A percentile compares a stretch with the other conserved stretches of the same genome.
Conservation (phyloP, 1,140 invertebrate species). For the Papilio helenus region DNA sequence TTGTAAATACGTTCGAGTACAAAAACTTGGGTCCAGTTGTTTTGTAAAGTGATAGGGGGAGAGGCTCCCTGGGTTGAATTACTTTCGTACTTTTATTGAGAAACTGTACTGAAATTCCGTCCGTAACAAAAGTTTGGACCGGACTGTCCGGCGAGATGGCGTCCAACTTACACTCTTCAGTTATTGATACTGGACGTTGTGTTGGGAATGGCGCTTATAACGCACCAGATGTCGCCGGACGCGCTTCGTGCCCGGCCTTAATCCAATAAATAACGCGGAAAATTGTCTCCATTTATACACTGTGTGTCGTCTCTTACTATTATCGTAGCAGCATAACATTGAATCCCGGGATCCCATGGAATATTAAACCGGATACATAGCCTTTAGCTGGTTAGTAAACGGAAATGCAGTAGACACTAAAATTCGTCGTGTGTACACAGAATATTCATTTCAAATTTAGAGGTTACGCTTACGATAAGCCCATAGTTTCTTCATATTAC, state of each 20-base stretch:
- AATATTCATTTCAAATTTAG: too few relatives aligned
- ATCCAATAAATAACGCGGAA: slow-evolving; percentile 67
- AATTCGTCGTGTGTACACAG: not conserved
- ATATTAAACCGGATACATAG: slow-evolving; percentile 20
- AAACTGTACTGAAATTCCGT: slow-evolving; percentile 59
- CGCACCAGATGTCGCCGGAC: slow-evolving; percentile 63
- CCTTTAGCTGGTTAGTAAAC: not conserved
- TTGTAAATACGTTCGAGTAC: slow-evolving; percentile 60
- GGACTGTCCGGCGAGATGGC: slow-evolving; percentile 61
- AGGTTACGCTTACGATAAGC: too few relatives aligned
- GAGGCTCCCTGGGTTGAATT: slow-evolving; percentile 70
- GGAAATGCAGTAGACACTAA: not conserved
- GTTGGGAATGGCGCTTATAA: slow-evolving; percentile 55
- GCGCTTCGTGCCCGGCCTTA: slow-evolving; percentile 57
- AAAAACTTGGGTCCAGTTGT: slow-evolving; percentile 57
- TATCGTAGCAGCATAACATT: slow-evolving; percentile 40
- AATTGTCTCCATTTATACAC: slow-evolving; percentile 62
- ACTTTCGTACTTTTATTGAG: slow-evolving; percentile 77
- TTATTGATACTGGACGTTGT: slow-evolving; percentile 67
- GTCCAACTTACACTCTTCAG: slow-evolving; percentile 63
- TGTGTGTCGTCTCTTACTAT: slow-evolving; percentile 34
- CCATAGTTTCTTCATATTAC: not conserved
- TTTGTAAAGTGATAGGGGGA: slow-evolving; percentile 67
- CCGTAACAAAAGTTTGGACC: slow-evolving; percentile 68
- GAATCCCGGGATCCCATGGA: slow-evolving; percentile 31